Evolutionary conservation across 2,797 vertebrate genomes (phyloP).

Genomic region (Telmatherina bonti): DNA sequence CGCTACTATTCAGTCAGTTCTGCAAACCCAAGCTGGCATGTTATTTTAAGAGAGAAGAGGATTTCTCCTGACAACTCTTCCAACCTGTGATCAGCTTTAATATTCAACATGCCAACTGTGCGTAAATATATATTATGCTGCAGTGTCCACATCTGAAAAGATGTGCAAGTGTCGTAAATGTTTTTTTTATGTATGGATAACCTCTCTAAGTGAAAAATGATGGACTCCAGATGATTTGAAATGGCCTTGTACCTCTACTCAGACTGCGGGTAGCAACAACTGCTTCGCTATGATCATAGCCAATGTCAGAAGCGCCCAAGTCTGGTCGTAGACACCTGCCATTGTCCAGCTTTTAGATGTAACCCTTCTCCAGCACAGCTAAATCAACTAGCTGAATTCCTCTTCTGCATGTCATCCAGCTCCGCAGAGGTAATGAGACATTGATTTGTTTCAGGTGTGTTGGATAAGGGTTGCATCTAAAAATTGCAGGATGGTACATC

Average conservation of each 20-base stretch:
- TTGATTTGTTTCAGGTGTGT: no score
- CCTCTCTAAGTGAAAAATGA: background rate
- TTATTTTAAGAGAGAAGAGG: background rate
- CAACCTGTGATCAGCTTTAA: background rate
- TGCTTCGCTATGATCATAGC: background rate
- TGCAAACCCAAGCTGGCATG: background rate
- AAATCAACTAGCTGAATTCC: no score
- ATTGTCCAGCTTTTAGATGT: no score
- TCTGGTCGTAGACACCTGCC: no score
- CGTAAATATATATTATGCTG: background rate
- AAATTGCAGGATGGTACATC: no score
- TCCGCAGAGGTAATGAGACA: no score
- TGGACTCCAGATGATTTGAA: background rate
- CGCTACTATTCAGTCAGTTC: background rate
- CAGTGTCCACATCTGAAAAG: background rate
- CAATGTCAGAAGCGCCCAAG: no score
- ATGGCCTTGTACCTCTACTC: background rate
- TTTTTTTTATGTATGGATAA: background rate
- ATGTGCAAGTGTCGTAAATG: background rate
- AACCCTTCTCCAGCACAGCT: no score
- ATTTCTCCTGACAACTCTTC: background rate
- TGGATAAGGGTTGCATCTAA: no score
- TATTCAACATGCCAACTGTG: background rate
- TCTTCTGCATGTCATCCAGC: no score
- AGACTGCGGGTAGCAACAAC: background rate